Evolutionary conservation across 2,113 vertebrate species (phyloP).

Genomic region (Hydropotes inermis): DNA sequence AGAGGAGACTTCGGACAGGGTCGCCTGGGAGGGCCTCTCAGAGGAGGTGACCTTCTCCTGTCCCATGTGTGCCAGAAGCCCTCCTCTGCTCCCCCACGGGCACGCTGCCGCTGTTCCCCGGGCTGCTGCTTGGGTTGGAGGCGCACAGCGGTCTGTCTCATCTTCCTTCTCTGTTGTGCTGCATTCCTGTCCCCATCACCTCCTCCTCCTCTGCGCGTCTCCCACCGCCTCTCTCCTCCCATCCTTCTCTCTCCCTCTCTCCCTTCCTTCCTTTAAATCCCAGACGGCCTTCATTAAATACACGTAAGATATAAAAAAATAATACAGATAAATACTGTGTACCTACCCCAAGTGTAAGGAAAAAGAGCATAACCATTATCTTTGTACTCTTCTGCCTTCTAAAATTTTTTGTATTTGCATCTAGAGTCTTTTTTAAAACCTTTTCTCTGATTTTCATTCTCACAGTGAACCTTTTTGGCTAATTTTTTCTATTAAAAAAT

Average conservation of each 20-base stretch:
- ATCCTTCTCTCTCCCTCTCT: not conserved
- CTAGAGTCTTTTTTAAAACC: not conserved
- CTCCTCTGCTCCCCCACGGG: not conserved
- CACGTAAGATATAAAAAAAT: not conserved
- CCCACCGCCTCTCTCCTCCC: not conserved
- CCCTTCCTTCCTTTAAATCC: not conserved
- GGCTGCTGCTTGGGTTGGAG: accelerated
- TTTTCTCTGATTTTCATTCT: not conserved
- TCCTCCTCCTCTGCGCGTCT: accelerated
- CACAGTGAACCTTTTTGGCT: not conserved
- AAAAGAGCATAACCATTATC: not conserved
- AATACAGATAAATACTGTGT: no score
- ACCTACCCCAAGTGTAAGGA: not conserved
- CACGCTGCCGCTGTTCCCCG: accelerated
- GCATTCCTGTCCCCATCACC: accelerated
- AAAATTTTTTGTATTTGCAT: not conserved
- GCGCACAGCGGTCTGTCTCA: not conserved
- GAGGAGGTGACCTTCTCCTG: not conserved
- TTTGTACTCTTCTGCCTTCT: not conserved
- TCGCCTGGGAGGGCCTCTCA: not conserved
- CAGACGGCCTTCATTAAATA: not conserved
- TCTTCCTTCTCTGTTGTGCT: no score
- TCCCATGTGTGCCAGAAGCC: accelerated
- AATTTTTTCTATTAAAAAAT: not conserved
- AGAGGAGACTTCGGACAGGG: not conserved